Evolutionary conservation across 37 sponge, comb jelly and placozoan genomes (phyloP).

Genomic region (Haliclona indistincta): DNA sequence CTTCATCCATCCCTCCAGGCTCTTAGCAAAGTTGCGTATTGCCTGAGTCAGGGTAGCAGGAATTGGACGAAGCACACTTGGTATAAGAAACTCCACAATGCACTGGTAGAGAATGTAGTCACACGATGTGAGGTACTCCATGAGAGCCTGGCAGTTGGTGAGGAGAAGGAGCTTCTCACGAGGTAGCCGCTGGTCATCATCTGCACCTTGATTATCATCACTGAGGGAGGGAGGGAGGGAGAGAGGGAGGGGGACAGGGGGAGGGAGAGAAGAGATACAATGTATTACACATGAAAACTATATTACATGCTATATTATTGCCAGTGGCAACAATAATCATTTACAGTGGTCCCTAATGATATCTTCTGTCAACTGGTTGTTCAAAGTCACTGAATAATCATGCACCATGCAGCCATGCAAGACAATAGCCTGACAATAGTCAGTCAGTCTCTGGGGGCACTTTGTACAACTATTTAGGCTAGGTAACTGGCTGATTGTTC

Average conservation of each 20-base stretch:
- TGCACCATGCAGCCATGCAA: too few relatives aligned
- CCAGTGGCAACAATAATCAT: too few relatives aligned
- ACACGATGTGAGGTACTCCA: conserved; percentile 74
- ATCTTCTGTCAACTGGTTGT: too few relatives aligned
- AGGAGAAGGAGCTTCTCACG: conserved; percentile 65
- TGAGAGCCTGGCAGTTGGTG: conserved; percentile 54
- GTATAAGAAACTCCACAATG: conserved; percentile 90
- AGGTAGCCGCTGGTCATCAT: conserved; percentile 60
- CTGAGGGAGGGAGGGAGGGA: conserved; percentile 14
- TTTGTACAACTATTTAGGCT: too few relatives aligned
- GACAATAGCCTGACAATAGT: too few relatives aligned
- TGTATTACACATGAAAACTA: too few relatives aligned
- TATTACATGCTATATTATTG: too few relatives aligned
- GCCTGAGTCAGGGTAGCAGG: conserved; percentile 97
- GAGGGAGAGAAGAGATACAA: conserved; percentile 11
- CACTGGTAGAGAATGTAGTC: conserved; percentile 96
- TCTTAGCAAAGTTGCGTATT: conserved; percentile 97
- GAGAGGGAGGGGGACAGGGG: conserved; percentile 16
- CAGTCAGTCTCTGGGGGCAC: too few relatives aligned
- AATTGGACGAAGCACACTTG: conserved; percentile 92
- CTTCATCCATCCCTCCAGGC: conserved; percentile 84
- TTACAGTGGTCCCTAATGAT: too few relatives aligned
- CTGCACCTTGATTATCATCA: conserved; percentile 31
- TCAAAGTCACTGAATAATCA: too few relatives aligned
- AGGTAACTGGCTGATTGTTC: too few relatives aligned